These are phyloP conservation scores for Tamias sibiricus DNA, from an alignment of 2,113 vertebrate genomes.

Conservation along the genomic window DNA sequence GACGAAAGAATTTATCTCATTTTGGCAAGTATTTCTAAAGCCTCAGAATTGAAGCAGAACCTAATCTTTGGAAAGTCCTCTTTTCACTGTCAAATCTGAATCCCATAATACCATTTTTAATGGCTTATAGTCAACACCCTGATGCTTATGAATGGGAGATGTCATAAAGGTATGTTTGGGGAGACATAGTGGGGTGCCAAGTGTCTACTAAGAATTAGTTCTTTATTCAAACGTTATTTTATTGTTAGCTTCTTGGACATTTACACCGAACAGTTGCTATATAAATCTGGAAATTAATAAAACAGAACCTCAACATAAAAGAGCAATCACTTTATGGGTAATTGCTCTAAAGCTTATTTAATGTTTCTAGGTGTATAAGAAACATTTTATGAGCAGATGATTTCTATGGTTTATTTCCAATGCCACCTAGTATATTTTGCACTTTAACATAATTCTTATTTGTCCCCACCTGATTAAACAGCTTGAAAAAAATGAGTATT, in stretches of 20 bases:
- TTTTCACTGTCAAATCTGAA: not conserved
- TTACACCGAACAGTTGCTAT: conserved; percentile 60
- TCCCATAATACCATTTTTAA: conserved; percentile 47
- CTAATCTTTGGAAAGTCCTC: not conserved
- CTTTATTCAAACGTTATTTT: conserved; percentile 74
- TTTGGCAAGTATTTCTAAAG: conserved; percentile 59
- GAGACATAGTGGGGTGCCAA: conserved; percentile 32
- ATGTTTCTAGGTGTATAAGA: conserved; percentile 4
- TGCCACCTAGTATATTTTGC: not conserved
- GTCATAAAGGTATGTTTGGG: conserved; percentile 56
- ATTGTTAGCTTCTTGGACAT: conserved; percentile 67
- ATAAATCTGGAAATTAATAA: conserved; percentile 75
- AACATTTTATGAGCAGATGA: conserved; percentile 22
- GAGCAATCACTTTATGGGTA: conserved; percentile 49
- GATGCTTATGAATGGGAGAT: conserved; percentile 73
- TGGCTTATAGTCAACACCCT: conserved; percentile 37
- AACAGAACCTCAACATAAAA: conserved; percentile 60
- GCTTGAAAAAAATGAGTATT: not conserved
- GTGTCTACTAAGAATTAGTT: conserved; percentile 59
- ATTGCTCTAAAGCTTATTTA: conserved; percentile 70
- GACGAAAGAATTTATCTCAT: not conserved
- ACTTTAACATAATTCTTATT: not conserved
- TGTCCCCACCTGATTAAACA: not conserved
- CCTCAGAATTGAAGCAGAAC: not conserved
- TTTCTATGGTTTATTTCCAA: conserved; percentile 19